phyloP scores from a whole-genome alignment of 2,797 vertebrate genomes.

The Geotrypetes seraphini region DNA sequence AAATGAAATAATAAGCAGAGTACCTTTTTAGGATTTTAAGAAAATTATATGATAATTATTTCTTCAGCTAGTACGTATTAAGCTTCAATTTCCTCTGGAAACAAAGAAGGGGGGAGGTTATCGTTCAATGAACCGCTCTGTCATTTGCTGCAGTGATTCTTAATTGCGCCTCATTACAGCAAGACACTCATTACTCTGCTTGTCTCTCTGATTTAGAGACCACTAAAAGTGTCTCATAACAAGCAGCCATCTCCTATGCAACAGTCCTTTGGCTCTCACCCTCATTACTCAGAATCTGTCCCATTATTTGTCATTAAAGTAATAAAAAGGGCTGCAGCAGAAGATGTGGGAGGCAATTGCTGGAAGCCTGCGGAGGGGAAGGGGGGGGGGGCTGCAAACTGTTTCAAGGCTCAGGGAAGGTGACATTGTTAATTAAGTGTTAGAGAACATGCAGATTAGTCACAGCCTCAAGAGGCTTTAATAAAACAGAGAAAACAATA shows the following conservation, averaged over 20 bases:
- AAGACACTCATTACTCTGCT: slow-evolving; percentile 69
- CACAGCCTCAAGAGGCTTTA: slow-evolving; percentile 48
- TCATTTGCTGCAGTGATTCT: slow-evolving; percentile 61
- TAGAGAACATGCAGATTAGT: slow-evolving; percentile 62
- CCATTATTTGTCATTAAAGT: slow-evolving; percentile 79
- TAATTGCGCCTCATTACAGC: slow-evolving; percentile 71
- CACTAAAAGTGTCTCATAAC: slow-evolving; percentile 71
- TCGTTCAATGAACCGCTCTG: slow-evolving; percentile 67
- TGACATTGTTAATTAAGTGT: slow-evolving; percentile 68
- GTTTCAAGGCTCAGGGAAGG: slow-evolving; percentile 60
- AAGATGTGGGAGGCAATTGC: slow-evolving; percentile 65
- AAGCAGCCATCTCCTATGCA: slow-evolving; percentile 55
- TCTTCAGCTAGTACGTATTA: slow-evolving; percentile 27
- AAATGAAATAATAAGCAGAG: slow-evolving; percentile 20
- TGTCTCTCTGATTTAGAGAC: slow-evolving; percentile 75
- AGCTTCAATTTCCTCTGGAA: slow-evolving; percentile 58
- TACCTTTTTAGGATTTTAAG: slow-evolving; percentile 16
- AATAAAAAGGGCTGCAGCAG: slow-evolving; percentile 64
- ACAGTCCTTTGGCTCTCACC: slow-evolving; percentile 62
- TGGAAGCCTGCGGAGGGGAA: slow-evolving; percentile 51
- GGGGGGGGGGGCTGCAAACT: slow-evolving; percentile 51
- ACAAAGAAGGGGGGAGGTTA: slow-evolving; percentile 53
- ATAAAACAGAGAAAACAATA: slow-evolving; percentile 61
- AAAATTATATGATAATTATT: slow-evolving; percentile 25
- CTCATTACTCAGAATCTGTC: slow-evolving; percentile 74